Conservation (phyloP, 2,113 vertebrate genomes). For the Anguilla rostrata region DNA sequence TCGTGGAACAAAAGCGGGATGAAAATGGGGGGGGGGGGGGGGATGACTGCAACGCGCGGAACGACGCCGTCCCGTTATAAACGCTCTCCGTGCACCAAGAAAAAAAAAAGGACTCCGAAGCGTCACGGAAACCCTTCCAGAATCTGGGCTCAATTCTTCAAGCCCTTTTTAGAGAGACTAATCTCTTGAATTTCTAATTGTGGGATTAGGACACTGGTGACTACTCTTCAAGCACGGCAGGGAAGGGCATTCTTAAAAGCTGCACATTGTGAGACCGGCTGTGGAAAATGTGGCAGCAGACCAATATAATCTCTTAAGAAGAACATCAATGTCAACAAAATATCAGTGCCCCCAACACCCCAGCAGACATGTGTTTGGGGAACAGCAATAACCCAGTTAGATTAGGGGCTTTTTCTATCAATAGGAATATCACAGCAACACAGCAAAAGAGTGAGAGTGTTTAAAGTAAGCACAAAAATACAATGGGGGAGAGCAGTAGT, state of each 20-base stretch:
- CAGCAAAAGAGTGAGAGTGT: not conserved
- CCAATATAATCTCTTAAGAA: not conserved
- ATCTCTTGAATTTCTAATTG: conserved; percentile 27
- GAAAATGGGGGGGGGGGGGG: not conserved
- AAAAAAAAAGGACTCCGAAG: conserved; percentile 45
- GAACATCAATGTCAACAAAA: not conserved
- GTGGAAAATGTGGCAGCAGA: not conserved
- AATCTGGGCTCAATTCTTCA: conserved; percentile 34
- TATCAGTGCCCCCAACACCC: not conserved
- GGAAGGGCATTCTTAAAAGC: conserved; percentile 11
- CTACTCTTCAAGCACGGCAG: not conserved
- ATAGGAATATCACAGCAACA: conserved; percentile 15
- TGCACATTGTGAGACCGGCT: conserved; percentile 4
- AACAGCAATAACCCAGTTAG: conserved; percentile 28
- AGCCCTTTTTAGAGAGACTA: conserved; percentile 29
- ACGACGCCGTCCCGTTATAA: conserved; percentile 27
- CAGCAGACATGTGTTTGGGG: conserved; percentile 4
- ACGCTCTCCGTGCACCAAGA: conserved; percentile 34
- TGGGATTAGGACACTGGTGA: conserved; percentile 19
- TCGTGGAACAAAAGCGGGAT: conserved; percentile 43
- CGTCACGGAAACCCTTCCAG: conserved; percentile 38
- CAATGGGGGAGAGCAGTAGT: not conserved
- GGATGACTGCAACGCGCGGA: conserved; percentile 9
- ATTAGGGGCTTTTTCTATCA: conserved; percentile 20
- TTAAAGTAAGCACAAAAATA: not conserved